These are phyloP conservation scores for Sparus aurata DNA, from an alignment of 2,797 vertebrate genomes.

Conservation along the genomic window DNA sequence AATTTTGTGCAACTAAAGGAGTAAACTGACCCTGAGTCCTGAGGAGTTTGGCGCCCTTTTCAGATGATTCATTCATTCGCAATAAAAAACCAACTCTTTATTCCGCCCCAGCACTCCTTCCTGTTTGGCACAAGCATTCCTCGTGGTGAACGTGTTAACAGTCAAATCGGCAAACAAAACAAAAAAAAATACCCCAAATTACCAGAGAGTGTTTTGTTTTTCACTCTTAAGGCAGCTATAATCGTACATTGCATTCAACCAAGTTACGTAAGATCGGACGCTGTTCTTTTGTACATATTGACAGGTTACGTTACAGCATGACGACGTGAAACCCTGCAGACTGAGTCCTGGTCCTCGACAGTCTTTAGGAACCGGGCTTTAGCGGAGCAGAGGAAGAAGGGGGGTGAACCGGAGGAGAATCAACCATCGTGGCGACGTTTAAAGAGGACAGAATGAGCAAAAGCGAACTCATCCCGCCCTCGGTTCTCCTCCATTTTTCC, in stretches of 20 bases:
- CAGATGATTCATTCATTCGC: slow-evolving; percentile 21
- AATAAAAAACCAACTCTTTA: slow-evolving; percentile 6
- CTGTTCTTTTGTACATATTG: slow-evolving; percentile 54
- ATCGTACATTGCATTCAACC: slow-evolving; percentile 56
- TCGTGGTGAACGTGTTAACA: slow-evolving; percentile 35
- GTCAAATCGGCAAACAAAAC: slow-evolving; percentile 50
- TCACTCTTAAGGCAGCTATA: slow-evolving; percentile 71
- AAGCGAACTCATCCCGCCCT: slow-evolving; percentile 6
- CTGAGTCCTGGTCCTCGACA: slow-evolving; percentile 46
- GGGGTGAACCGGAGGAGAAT: background rate
- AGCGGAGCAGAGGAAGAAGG: slow-evolving; percentile 16
- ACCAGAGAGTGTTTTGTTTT: slow-evolving; percentile 26
- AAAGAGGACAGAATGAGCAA: background rate
- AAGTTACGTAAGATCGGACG: slow-evolving; percentile 23
- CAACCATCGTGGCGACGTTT: background rate
- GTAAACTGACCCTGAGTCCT: slow-evolving; percentile 1
- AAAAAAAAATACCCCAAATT: slow-evolving; percentile 10
- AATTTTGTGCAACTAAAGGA: background rate
- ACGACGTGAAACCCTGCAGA: slow-evolving; percentile 44
- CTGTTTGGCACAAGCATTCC: slow-evolving; percentile 66
- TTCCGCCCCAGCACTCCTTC: slow-evolving; percentile 11
- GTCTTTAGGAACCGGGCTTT: slow-evolving; percentile 54
- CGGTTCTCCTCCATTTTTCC: slow-evolving; percentile 3
- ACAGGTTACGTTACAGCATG: slow-evolving; percentile 63
- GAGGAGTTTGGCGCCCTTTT: background rate